Base-by-base conservation (phyloP, 2,888 invertebrate species). In the Drosophila multiciliata region DNA sequence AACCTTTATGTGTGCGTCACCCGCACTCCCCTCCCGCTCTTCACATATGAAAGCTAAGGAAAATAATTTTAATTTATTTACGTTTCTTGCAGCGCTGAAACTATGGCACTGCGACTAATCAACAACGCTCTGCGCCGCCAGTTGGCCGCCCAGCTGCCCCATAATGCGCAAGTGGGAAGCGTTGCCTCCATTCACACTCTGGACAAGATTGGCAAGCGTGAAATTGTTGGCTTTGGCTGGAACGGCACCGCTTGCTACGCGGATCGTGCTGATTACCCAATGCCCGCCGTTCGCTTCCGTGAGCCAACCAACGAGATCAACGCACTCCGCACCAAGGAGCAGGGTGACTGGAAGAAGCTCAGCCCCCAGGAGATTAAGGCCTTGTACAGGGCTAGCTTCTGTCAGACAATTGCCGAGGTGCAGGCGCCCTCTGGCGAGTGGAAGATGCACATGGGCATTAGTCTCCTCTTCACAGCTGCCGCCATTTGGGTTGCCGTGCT, bases 291-390 rank as follows among this genome's bases (percentile, higher is more conserved):
- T 68, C 95, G 98, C 78, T 98, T 96, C 94, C 95, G 95, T 90
- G 96, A 96, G 87, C 95, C 95, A 65, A 96, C 96, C 9, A 94
- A 96, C n/a, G 97, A 97, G 82, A 93, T 97, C 76, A 93, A 75
- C 52, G 96, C 95, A 17, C 94, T 99, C 78, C 95, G 97, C 73
- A 96, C 97, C 87, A 99, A 99, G 93, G 99, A 99, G 92, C 97
- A 96, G 94, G 97, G 97, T n/a, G 99, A 99, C 93, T 99, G 99
- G 99, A 97, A 96, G 91, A 96, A 97, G 88, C 93, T 99, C 75
- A 95, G 97, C 11, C 76, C 96, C 0, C 97, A 98, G 73, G 99
- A 99, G 91, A 99, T 99, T 94, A 99, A 99, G 94, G 95, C 95
- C 0, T 93, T 99, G 52, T 99, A 99, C 94, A 95, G 99, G 82